Evolutionary conservation across 2,888 invertebrate genomes (phyloP).

Genomic region (Therioaphis trifolii): DNA sequence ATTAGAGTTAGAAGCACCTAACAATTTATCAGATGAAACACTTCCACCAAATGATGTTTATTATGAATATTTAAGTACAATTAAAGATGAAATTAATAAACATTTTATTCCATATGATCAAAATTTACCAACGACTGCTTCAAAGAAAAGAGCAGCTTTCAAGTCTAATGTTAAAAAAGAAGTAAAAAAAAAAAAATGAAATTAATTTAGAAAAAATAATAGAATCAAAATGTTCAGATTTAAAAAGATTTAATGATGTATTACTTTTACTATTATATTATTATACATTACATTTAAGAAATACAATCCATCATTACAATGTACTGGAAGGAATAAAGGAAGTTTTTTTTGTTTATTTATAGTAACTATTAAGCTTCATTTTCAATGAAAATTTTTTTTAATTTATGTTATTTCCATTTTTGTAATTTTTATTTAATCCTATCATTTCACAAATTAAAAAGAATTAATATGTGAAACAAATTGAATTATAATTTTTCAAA

Average conservation of each 20-base stretch:
- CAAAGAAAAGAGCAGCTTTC: slow-evolving; percentile 46
- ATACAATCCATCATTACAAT: no score
- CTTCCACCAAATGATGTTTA: slow-evolving; percentile 39
- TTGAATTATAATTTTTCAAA: no score
- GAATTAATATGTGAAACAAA: no score
- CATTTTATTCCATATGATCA: background rate
- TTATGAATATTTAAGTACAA: slow-evolving; percentile 47
- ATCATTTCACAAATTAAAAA: no score
- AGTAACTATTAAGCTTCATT: no score
- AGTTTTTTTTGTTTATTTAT: no score
- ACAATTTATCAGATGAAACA: slow-evolving; percentile 43
- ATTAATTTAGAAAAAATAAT: background rate
- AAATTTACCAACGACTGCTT: background rate
- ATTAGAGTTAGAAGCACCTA: slow-evolving; percentile 43
- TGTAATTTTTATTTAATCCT: no score
- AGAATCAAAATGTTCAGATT: background rate
- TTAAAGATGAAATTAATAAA: slow-evolving; percentile 46
- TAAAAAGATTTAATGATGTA: background rate
- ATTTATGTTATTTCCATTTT: no score
- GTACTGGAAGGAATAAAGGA: no score
- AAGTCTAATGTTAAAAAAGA: background rate
- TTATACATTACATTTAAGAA: no score
- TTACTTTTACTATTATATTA: no score
- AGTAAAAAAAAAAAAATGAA: slow-evolving; percentile 2
- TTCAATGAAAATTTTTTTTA: no score